Evolutionary conservation across 2,113 vertebrate genomes (phyloP), one percentile per base, ranked within the genome.

Genomic region (Blennius ocellaris): DNA sequence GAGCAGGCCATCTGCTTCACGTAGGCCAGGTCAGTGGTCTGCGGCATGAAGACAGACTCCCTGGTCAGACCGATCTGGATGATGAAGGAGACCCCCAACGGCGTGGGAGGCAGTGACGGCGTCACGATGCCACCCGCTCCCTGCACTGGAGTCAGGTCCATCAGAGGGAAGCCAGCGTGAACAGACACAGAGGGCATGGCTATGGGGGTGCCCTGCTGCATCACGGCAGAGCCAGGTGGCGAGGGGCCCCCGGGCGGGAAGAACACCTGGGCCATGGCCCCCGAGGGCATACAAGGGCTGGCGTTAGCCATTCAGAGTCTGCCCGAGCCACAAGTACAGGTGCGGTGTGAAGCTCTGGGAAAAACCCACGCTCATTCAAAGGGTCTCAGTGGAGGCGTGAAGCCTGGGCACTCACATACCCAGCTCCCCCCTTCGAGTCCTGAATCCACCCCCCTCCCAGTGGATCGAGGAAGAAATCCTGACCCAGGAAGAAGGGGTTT

Each of bases 1-100:
- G 96, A 97, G 82, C 96, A 96, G 76, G 96, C 95, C 4, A 97
- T 93, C 68, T 97, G 96, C 70, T 97, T 97, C 70, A 97, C 94
- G 7, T 95, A 95, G 47, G 96, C 95, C 85, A 97, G 68, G 86
- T 96, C 96, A 0, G 95, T 94, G 14, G 89, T 89, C 37, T 92
- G 90, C 3, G 95, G 94, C 83, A 96, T 76, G 80, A 96, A 82
- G 61, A 97, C 96, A 6, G 95, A 96, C 69, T 97, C 96, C 51
- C 96, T 91, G 43, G 95, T 96, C 79, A 97, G 87, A 10, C 96
- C 96, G 38, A 97, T 96, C 92, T 97, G 96, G 88, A 97, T 95
- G 89, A 95, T 95, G 92, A 97, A 97, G 72, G 96, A 96, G 59
- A 96, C 93, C 16, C 96, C 96, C 0, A 87, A 69, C 47, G 90